A percentile compares a stretch with the other conserved stretches of the same genome.
These are phyloP conservation scores for Dendrolimus punctatus DNA, from an alignment of 1,140 invertebrate genomes.

Conservation along the genomic window DNA sequence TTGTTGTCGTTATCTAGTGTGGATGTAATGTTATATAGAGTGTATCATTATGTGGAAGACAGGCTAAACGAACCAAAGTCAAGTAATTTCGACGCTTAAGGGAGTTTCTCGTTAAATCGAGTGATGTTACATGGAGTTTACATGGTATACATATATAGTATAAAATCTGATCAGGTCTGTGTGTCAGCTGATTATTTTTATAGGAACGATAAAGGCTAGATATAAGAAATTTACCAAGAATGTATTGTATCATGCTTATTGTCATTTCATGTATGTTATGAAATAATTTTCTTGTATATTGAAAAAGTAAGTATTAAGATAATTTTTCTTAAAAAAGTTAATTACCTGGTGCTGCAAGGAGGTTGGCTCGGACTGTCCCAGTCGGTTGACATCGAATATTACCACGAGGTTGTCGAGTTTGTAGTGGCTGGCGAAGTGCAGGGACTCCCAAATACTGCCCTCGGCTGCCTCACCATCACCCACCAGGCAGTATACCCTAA, in stretches of 20 bases:
- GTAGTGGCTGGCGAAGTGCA: conserved; percentile 95
- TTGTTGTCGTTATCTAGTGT: too few relatives aligned
- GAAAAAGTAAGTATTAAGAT: too few relatives aligned
- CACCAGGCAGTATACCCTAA: conserved; percentile 93
- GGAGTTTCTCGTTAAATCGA: too few relatives aligned
- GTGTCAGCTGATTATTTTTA: background rate
- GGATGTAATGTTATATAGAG: too few relatives aligned
- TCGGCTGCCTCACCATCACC: conserved; percentile 99
- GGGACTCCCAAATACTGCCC: conserved; percentile 98
- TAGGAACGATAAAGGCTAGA: background rate
- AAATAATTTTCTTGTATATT: too few relatives aligned
- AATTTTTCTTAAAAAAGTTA: background rate
- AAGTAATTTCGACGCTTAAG: too few relatives aligned
- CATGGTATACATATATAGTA: too few relatives aligned
- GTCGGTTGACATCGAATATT: conserved; percentile 97
- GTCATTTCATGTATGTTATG: too few relatives aligned
- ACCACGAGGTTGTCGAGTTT: conserved; percentile 97
- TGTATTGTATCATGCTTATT: background rate
- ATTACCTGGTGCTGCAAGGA: conserved; percentile 88
- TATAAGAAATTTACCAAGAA: background rate
- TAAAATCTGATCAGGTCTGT: background rate
- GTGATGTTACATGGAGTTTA: too few relatives aligned
- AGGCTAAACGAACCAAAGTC: too few relatives aligned
- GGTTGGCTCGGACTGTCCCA: conserved; percentile 97
- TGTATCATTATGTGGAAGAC: too few relatives aligned